Base-by-base conservation (phyloP, 2,113 vertebrate genomes). In the Talpa occidentalis region DNA sequence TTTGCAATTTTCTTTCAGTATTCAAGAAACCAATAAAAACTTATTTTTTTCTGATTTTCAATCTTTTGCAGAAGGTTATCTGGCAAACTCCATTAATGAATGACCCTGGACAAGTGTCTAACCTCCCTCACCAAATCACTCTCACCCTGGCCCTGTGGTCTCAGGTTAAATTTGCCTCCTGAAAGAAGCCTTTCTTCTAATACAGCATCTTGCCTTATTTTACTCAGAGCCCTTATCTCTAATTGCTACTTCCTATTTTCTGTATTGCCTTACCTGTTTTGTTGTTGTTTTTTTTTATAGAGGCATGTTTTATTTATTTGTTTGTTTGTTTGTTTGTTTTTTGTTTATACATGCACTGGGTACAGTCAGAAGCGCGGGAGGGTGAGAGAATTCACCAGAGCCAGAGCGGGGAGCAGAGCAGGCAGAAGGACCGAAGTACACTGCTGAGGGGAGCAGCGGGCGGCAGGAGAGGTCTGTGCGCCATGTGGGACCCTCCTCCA, bases 21-120 rank as follows among this genome's bases (percentile, higher is more conserved):
- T 91, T 94, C 66, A 81, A 84, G 66, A 91, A 91, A 47, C 35
- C 35, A 70, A 47, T 72, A 64, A 78, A 94, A 94, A 79, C 40
- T 37, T 30, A 35, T 52, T 32, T 72, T 81, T 88, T 30, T 26
- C 35, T 60, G 47, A 54, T 85, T 91, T 89, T 84, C 44, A n/a
- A 14, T 11, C 28, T 35, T 19, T 16, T n/a, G 19, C 73, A 91
- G 30, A 74, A 81, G 82, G 64, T 19, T 21, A 24, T 30, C 37
- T 21, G 62, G 35, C 64, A 40, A n/a, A 2, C 44, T 24, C 56
- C 22, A 37, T 2, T 21, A 14, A 30, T 2, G 7, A 42, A 8
- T 8, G 14, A 40, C 42, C 40, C 40, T 47, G 40, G 26, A 49
- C 10, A 2, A 14, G 56, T 67, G 24, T 44, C 54, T 14, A 59